Base-by-base conservation (phyloP, 2,113 vertebrate species). In the Smithornis capensis region DNA sequence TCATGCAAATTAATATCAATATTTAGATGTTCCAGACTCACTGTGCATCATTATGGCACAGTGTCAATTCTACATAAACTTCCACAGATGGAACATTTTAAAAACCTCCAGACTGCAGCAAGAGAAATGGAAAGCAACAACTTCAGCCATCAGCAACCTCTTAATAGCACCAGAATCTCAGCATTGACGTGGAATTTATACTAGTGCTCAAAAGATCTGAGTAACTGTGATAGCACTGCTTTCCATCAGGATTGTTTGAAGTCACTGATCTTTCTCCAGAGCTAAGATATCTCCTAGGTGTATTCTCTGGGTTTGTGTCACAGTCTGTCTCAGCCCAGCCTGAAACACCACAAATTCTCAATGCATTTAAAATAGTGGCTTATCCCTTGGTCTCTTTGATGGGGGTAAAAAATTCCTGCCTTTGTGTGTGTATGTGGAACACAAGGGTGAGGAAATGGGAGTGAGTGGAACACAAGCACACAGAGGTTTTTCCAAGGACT, bases 21-120 rank as follows among this genome's bases (percentile, higher is more conserved):
- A 78, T 81, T 91, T 77, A 44, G 60, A 60, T 75, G 40, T 85
- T 90, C 82, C 90, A 85, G 50, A 52, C 63, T 87, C 63, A 27
- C 70, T 82, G 33, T 5, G 4, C 27, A 59, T 82, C 45, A 19
- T 37, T 76, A 49, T 87, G 87, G 78, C 84, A 74, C 16, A 28
- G 55, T 59, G 59, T 73, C 90, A 85, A 42, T 67, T 87, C 64
- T 70, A 89, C 70, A 90, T n/a, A 74, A 79, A 87, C 42, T 62
- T 95, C 47, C 84, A 95, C 89, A 94, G 69, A 65, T 83, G 87
- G 91, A 95, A 92, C 50, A 47, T 40, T 92, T 95, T 31, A 65
- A 79, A 92, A 79, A 79, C 53, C 70, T 87, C 69, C 65, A 81
- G 83, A 40, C 23, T 80, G 63, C 78, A 74, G 67, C 69, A 76